Conservation (phyloP, 2,113 vertebrate genomes). For the Panthera tigris region DNA sequence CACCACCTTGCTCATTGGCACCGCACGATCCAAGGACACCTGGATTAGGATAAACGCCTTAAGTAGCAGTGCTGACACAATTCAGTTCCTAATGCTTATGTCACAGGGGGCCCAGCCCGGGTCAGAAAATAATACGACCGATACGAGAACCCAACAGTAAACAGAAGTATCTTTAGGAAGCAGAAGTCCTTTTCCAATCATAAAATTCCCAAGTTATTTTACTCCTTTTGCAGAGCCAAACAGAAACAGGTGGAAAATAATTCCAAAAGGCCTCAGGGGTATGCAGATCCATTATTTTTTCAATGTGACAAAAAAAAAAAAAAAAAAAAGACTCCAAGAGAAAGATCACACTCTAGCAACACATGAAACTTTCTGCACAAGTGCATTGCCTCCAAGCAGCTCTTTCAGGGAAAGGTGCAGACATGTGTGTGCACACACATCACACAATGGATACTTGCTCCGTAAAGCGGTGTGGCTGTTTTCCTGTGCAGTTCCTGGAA, state of each 20-base stretch:
- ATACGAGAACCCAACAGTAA: not conserved
- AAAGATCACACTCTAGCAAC: slow-evolving; percentile 6
- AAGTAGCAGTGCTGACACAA: slow-evolving; percentile 74
- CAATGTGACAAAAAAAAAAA: not conserved
- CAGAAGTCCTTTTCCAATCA: not conserved
- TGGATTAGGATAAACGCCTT: slow-evolving; percentile 75
- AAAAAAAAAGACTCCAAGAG: not conserved
- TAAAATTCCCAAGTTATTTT: slow-evolving; percentile 14
- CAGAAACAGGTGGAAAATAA: not conserved
- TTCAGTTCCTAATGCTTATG: slow-evolving; percentile 48
- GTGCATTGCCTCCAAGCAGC: not conserved
- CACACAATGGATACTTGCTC: not conserved
- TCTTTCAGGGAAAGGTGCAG: not conserved
- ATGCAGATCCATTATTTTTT: not conserved
- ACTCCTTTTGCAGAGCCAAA: slow-evolving; percentile 9
- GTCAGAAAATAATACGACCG: slow-evolving; percentile 52
- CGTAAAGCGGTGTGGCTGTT: not conserved
- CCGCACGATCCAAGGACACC: slow-evolving; percentile 59
- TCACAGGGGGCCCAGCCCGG: not conserved
- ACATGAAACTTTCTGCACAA: not conserved
- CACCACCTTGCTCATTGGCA: not conserved
- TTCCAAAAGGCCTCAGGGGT: not conserved
- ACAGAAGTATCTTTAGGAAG: slow-evolving; percentile 12
- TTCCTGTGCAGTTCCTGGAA: not conserved
- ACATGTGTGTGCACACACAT: not conserved